These are phyloP conservation scores for Phoeniculus purpureus DNA, from an alignment of 2,797 vertebrate genomes.

Conservation along the genomic window DNA sequence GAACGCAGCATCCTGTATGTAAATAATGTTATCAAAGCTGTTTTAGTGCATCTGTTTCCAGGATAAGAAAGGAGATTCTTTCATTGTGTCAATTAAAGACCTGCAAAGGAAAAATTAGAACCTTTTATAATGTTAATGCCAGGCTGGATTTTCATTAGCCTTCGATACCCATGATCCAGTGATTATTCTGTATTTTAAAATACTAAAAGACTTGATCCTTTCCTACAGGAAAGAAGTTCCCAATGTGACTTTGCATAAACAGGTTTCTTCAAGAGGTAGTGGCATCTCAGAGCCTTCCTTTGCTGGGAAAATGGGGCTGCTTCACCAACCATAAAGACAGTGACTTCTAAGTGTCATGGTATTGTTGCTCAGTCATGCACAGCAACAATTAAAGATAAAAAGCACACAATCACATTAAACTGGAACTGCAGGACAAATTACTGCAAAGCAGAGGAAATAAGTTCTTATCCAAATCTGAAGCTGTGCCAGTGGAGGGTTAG, in stretches of 20 bases:
- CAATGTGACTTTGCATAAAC: neutral
- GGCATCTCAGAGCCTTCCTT: neutral
- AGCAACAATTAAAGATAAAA: neutral
- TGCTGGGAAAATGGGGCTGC: neutral
- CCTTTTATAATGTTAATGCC: slow-evolving; percentile 39
- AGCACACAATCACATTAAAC: neutral
- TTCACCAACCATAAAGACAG: neutral
- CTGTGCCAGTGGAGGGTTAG: too few relatives aligned
- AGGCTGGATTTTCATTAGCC: slow-evolving; percentile 45
- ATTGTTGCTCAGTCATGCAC: neutral
- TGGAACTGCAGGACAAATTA: neutral
- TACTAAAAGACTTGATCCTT: slow-evolving; percentile 3
- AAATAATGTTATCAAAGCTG: slow-evolving; percentile 64
- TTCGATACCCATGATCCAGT: neutral
- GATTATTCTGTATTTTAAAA: slow-evolving; percentile 9
- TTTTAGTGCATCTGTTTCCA: slow-evolving; percentile 44
- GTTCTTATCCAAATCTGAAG: neutral
- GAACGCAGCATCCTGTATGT: slow-evolving; percentile 44
- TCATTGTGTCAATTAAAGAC: slow-evolving; percentile 63
- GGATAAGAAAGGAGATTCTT: slow-evolving; percentile 60
- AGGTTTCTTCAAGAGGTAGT: neutral
- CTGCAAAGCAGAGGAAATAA: neutral
- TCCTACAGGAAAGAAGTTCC: neutral
- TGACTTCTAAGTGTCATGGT: neutral
- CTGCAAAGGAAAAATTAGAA: slow-evolving; percentile 51